phyloP scores from a whole-genome alignment of 2,888 invertebrate species.

The Drosophila lutescens region DNA sequence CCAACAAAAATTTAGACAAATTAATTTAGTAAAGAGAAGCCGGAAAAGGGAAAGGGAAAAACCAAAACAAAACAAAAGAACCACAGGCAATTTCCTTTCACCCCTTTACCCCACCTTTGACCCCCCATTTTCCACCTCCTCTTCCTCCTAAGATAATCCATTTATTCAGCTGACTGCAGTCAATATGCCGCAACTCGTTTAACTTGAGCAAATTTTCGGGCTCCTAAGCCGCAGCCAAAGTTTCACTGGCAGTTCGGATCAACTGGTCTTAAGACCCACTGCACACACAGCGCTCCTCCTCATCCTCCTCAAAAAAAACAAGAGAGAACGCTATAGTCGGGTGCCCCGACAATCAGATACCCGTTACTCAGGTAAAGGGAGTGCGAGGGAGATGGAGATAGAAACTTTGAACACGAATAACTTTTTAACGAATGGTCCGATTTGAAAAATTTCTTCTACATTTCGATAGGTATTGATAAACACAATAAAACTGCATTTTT shows the following conservation, averaged over 20 bases:
- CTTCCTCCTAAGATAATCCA: constrained; percentile 52
- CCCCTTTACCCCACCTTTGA: neutral
- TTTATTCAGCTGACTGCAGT: constrained; percentile 57
- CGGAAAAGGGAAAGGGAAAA: neutral
- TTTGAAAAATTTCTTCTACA: too few relatives aligned
- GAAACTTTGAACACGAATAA: too few relatives aligned
- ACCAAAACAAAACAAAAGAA: constrained; percentile 11
- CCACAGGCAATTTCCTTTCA: constrained; percentile 19
- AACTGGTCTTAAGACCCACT: constrained; percentile 22
- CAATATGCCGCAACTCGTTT: constrained; percentile 63
- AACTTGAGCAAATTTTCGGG: constrained; percentile 60
- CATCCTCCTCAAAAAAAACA: neutral
- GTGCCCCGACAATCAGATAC: too few relatives aligned
- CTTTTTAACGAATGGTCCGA: too few relatives aligned
- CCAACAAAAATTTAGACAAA: constrained; percentile 6
- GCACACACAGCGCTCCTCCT: constrained; percentile 1
- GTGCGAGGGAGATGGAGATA: too few relatives aligned
- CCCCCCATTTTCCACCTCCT: neutral
- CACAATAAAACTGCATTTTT: too few relatives aligned
- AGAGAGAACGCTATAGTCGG: too few relatives aligned
- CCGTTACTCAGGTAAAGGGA: too few relatives aligned
- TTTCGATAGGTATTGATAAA: too few relatives aligned
- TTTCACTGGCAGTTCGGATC: constrained; percentile 28
- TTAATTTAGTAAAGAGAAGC: constrained; percentile 20
- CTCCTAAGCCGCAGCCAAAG: constrained; percentile 62